Evolutionary conservation across 1,140 invertebrate genomes (phyloP).

Genomic region (Aphaenogaster ashmeadi): DNA sequence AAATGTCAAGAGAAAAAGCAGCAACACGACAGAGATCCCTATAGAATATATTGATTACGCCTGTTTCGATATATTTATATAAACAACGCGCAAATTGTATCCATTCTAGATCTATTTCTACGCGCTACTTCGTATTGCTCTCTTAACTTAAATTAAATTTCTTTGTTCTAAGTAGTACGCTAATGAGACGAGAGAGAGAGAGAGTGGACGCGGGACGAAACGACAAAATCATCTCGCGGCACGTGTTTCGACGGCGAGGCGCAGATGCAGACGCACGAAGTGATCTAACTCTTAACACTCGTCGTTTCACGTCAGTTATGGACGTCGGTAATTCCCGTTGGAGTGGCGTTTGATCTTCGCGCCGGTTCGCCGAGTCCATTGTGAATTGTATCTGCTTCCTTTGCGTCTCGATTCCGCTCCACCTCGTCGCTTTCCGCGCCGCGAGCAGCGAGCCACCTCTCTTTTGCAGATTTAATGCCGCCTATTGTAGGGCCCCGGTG

Average conservation of each 20-base stretch:
- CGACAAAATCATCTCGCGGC: constrained; percentile 20
- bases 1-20: not conserved
- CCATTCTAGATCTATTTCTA: not conserved
- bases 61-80: no score
- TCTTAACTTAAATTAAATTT: not conserved
- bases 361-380: constrained; percentile 86
- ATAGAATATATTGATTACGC: not conserved
- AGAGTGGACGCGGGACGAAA: constrained; percentile 4
- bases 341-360: constrained; percentile 85
- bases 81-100: not conserved
- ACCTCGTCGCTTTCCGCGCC: constrained; percentile 71
- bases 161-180: not conserved
- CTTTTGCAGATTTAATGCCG: constrained; percentile 85
- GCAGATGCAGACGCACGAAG: constrained; percentile 36
- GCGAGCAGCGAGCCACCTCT: constrained; percentile 70
- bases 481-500: constrained; percentile 81
- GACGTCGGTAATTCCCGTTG: constrained; percentile 81
- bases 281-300: constrained; percentile 81
- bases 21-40: not conserved
- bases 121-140: not conserved
- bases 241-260: constrained; percentile 9
- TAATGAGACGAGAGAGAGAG: not conserved
- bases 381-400: constrained; percentile 86
- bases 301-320: constrained; percentile 80
- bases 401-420: constrained; percentile 81